Conservation (phyloP, 2,888 invertebrate species). For the Drosophila fulvimacula region DNA sequence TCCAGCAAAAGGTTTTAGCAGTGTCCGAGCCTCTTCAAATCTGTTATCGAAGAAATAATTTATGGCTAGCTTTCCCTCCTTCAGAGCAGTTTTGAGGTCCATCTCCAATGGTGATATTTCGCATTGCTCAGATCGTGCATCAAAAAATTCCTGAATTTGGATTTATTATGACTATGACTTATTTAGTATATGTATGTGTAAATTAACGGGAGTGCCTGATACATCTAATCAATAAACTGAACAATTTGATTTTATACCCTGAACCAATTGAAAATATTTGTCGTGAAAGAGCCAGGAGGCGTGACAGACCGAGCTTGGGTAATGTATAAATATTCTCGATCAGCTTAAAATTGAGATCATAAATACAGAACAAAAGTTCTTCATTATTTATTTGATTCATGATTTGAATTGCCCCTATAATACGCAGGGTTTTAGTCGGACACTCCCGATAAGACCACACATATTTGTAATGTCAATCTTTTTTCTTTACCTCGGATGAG, state of each 20-base stretch:
- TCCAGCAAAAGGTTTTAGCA: constrained; percentile 92
- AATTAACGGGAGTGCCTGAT: not conserved
- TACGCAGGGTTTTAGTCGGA: not conserved
- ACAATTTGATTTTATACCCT: no score
- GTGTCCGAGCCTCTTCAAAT: constrained; percentile 91
- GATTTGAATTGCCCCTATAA: not conserved
- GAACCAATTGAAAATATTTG: no score
- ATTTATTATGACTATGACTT: not conserved
- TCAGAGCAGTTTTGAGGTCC: constrained; percentile 86
- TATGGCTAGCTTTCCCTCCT: constrained; percentile 92
- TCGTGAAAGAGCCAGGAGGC: no score
- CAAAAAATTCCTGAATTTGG: constrained; percentile 34
- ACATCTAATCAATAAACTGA: not conserved
- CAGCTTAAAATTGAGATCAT: no score
- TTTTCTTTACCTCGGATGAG: constrained; percentile 28
- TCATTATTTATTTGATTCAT: not conserved
- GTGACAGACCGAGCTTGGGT: no score
- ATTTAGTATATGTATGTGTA: not conserved
- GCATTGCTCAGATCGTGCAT: constrained; percentile 31
- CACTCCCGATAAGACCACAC: not conserved
- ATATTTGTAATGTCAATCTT: not conserved
- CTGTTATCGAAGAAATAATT: constrained; percentile 96
- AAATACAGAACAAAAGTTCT: not conserved
- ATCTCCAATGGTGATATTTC: constrained; percentile 50
- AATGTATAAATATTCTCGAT: no score